A percentile compares a stretch with the other conserved stretches of the same genome.
These are phyloP conservation scores for Cacatua alba DNA, from an alignment of 2,113 vertebrate genomes.

Conservation along the genomic window DNA sequence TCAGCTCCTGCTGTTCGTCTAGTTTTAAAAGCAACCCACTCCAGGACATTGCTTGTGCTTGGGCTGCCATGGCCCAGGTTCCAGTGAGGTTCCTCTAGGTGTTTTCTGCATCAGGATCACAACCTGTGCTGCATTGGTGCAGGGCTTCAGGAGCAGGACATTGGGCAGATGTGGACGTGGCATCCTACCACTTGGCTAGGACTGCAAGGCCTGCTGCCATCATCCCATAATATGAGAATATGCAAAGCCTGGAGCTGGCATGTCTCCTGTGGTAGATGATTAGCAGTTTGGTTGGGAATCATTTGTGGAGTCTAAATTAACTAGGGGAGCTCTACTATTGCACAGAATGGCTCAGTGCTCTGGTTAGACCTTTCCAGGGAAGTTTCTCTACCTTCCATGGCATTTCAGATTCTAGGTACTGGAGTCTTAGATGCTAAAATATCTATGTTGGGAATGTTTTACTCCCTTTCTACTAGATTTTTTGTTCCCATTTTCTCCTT, in stretches of 20 bases:
- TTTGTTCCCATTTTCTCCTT: not conserved
- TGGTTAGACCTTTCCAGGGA: not conserved
- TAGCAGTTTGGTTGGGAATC: not conserved
- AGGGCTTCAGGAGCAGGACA: not conserved
- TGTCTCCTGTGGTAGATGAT: not conserved
- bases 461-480: not conserved
- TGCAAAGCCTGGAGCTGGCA: fast-evolving
- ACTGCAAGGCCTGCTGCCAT: not conserved
- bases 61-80: not conserved
- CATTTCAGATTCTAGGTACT: not conserved
- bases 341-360: not conserved
- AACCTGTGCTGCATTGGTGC: not conserved
- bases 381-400: not conserved
- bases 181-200: not conserved
- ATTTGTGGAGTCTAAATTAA: not conserved
- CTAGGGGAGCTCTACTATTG: not conserved
- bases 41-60: not conserved
- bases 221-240: not conserved
- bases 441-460: not conserved
- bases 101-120: fast-evolving
- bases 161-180: not conserved
- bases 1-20: not conserved
- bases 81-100: not conserved
- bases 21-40: not conserved
- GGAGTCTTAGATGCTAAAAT: not conserved